A percentile compares a stretch with the other conserved stretches of the same genome.
Conservation (phyloP, 2,888 invertebrate species). For the Lasioglossum oenotherae region DNA sequence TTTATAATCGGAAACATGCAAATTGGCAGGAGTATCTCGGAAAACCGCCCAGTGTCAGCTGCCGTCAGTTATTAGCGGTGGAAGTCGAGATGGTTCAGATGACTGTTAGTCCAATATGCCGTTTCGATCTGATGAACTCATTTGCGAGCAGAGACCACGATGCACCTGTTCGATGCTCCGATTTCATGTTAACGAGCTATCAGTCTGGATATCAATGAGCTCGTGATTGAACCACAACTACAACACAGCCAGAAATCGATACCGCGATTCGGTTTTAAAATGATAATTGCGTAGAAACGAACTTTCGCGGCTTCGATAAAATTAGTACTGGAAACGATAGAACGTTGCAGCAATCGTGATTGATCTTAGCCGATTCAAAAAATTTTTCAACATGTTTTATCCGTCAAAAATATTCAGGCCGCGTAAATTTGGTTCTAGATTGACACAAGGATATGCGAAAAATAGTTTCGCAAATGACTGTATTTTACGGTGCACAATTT, state of each 20-base stretch:
- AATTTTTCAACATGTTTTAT: background rate
- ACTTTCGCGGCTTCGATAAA: background rate
- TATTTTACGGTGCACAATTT: slow-evolving; percentile 31
- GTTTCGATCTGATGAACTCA: slow-evolving; percentile 18
- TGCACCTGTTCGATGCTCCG: slow-evolving; percentile 13
- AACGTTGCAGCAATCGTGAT: background rate
- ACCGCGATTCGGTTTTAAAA: background rate
- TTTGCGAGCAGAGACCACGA: slow-evolving; percentile 24
- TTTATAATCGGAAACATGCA: background rate
- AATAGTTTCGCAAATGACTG: slow-evolving; percentile 36
- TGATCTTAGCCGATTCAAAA: background rate
- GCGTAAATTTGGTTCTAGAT: background rate
- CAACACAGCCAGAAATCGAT: slow-evolving; percentile 17
- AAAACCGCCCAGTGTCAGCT: background rate
- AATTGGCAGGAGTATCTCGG: background rate
- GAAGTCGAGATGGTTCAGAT: background rate
- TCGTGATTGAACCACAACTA: slow-evolving; percentile 23
- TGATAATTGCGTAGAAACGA: background rate
- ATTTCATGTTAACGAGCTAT: slow-evolving; percentile 53
- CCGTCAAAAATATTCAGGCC: background rate
- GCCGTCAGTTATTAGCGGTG: background rate
- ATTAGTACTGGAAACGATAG: background rate
- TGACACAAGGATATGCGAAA: background rate
- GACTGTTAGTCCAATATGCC: background rate
- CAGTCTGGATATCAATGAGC: slow-evolving; percentile 40